Evolutionary conservation across 1,140 invertebrate genomes (phyloP), one percentile per base, ranked within the genome.

Genomic region (Caligus rogercresseyi): DNA sequence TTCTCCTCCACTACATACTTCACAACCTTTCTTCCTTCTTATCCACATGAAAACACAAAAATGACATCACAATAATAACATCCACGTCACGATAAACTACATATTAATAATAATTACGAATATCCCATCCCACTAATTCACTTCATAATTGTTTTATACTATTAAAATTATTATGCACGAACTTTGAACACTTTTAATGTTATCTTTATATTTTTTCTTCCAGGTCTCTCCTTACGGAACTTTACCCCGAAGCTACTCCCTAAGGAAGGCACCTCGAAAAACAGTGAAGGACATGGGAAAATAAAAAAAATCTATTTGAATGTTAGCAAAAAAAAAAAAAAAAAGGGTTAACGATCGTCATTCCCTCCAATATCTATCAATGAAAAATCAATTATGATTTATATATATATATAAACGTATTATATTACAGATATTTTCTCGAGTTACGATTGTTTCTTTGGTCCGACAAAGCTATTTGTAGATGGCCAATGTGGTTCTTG

Each of bases 181-280:
- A 13, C 11, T 15, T n/a, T 19, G 4, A 15, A 19, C 18, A 14
- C 26, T 21, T 11, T 15, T 19, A 58, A 19, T 26, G 7, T 19
- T n/a, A 25, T 7, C 26, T 25, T 19, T 26, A 19, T 58, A 25
- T 24, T 60, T 2, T 25, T 25, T n/a, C 16, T 43, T 25, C 2
- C 55, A 60, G 57, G 57, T 60, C 24, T 60, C 57, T 25, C 57
- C 25, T 25, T 60, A 60, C 24, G 57, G 57, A 60, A 60, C 57
- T 13, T 60, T 60, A 25, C 57, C 57, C 18, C 1, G 57, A 43
- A 60, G 18, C 23, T 26, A 43, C 15, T 24, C 57, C n/a, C 31
- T 43, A 11, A 43, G 31, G 31, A 43, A 43, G 31, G 7, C 7
- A 43, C 7, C n/a, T 43, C 7, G 31, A 43, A 43, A 43, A 43